A percentile compares a stretch with the other conserved stretches of the same genome.
Evolutionary conservation across 2,888 invertebrate species (phyloP).

Genomic region (Noctua fimbriata): DNA sequence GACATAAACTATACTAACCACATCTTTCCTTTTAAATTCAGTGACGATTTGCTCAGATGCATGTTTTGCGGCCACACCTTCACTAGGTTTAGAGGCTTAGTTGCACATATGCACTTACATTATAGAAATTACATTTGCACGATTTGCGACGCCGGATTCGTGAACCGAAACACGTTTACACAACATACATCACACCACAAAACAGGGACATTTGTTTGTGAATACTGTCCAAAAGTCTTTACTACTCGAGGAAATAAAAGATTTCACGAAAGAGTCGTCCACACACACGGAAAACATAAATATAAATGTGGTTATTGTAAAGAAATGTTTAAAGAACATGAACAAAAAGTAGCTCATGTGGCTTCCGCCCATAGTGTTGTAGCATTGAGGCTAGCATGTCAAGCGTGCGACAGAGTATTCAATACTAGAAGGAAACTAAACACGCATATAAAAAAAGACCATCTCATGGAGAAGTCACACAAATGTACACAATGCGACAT

Average conservation of each 20-base stretch:
- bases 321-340: constrained; percentile 72
- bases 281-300: constrained; percentile 51
- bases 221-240: constrained; percentile 80
- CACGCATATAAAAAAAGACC: constrained; percentile 72
- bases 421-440: constrained; percentile 61
- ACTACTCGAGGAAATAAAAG: constrained; percentile 79
- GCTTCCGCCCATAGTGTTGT: constrained; percentile 65
- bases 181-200: constrained; percentile 68
- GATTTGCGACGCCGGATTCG: constrained; percentile 69
- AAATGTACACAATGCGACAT: constrained; percentile 66
- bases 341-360: constrained; percentile 70
- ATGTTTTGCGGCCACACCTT: constrained; percentile 49
- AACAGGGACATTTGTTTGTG: constrained; percentile 73
- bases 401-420: constrained; percentile 72
- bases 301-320: constrained; percentile 74
- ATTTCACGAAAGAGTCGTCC: constrained; percentile 76
- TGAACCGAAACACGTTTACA: constrained; percentile 67
- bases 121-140: constrained; percentile 74
- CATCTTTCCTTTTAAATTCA: constrained; percentile 76
- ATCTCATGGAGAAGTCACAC: constrained; percentile 66
- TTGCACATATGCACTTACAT: constrained; percentile 77
- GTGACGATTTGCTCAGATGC: constrained; percentile 60
- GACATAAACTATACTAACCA: constrained; percentile 69
- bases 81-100: constrained; percentile 54
- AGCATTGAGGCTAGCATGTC: constrained; percentile 63